Evolutionary conservation across 2,888 invertebrate species (phyloP), one percentile per base, ranked within the genome.

Genomic region (Lomographa bimaculata): DNA sequence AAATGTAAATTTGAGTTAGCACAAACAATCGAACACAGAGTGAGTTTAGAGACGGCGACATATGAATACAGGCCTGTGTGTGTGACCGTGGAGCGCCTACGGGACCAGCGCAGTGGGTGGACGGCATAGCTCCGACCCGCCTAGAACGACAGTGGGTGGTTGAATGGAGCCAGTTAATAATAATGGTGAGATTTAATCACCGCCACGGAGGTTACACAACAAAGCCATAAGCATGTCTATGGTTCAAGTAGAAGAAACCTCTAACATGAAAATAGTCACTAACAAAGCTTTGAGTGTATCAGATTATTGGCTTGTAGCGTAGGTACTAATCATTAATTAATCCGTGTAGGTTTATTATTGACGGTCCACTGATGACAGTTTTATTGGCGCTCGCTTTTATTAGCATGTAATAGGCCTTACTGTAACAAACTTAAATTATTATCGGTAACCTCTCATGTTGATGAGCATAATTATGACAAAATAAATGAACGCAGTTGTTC

Each of bases 141-240:
- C 81, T 80, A 81, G 82, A 75, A 77, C 83, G 75, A 72, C 86
- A 81, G 87, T 89, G 87, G 87, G 87, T 89, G 87, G 85, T 79
- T 83, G 78, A 86, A 89, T 89, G 85, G 85, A 86, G 86, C 85
- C 85, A 84, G 83, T 86, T 84, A 83, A 86, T 87, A 87, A 87
- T 87, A 86, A 87, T 89, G 87, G 86, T 85, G 87, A 86, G 86
- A 87, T 87, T 80, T 86, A 87, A 89, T 89, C 87, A 86, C 87
- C 84, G 71, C 71, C 82, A 79, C 83, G 80, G 77, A 85, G 72
- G 82, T 86, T 87, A 83, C 83, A 79, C 83, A 85, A 86, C 77
- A 78, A 77, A 79, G 73, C 76, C 75, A 73, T 70, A 75, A 81
- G 85, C 86, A 84, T 86, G 85, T 66, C 70, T 62, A 69, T 78